phyloP scores from a whole-genome alignment of 2,113 vertebrate species.

The Rhineura floridana region DNA sequence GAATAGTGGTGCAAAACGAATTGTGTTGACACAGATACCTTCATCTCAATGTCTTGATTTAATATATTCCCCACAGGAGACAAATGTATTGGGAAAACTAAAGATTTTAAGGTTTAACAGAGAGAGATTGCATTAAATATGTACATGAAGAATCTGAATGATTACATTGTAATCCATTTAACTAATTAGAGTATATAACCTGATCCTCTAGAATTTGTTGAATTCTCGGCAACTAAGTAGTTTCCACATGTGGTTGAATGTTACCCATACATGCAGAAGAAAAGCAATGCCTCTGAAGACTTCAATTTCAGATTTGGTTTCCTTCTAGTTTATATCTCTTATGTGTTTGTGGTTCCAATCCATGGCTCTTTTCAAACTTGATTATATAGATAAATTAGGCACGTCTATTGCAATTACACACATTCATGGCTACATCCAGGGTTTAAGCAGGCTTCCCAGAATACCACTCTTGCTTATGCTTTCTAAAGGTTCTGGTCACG shows the following conservation, averaged over 20 bases:
- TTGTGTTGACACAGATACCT: not conserved
- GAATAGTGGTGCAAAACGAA: not conserved
- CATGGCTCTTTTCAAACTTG: constrained; percentile 54
- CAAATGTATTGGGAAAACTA: not conserved
- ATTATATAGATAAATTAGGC: constrained; percentile 56
- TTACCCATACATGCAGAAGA: constrained; percentile 22
- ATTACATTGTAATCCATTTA: not conserved
- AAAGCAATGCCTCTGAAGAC: constrained; percentile 4
- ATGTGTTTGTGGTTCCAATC: constrained; percentile 53
- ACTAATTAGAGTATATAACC: not conserved
- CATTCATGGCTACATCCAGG: constrained; percentile 8
- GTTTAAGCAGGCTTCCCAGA: constrained; percentile 31
- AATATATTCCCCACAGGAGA: constrained; percentile 2
- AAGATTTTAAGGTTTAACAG: not conserved
- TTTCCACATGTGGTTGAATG: not conserved
- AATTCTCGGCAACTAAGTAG: not conserved
- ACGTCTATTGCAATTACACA: constrained; percentile 50
- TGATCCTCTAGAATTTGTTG: not conserved
- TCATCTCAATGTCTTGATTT: not conserved
- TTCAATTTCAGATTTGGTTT: constrained; percentile 39
- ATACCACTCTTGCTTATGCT: not conserved
- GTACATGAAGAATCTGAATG: not conserved
- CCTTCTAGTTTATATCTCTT: constrained; percentile 25
- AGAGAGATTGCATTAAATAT: not conserved
- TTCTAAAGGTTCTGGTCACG: not conserved